Evolutionary conservation across 2,888 invertebrate species (phyloP).

Genomic region (Hypomecis punctinalis): DNA sequence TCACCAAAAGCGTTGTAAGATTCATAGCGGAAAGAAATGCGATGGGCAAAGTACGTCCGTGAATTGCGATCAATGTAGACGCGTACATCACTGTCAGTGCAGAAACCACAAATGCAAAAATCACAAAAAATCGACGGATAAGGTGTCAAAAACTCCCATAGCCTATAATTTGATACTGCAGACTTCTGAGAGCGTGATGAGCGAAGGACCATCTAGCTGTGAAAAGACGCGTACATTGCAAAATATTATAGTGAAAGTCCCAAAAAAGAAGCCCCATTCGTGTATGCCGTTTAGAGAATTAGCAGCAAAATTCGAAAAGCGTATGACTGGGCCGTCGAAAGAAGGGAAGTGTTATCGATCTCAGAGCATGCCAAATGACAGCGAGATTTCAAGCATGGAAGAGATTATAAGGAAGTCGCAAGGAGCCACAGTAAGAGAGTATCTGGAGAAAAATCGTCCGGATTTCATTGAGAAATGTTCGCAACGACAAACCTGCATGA

Average conservation of each 20-base stretch:
- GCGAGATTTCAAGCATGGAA: constrained; percentile 68
- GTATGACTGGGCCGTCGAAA: constrained; percentile 49
- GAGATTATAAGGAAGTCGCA: constrained; percentile 59
- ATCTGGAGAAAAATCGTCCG: constrained; percentile 88
- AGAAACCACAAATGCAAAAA: constrained; percentile 67
- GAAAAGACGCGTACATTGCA: constrained; percentile 57
- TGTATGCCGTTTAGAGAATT: constrained; percentile 66
- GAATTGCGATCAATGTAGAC: constrained; percentile 70
- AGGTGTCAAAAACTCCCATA: constrained; percentile 67
- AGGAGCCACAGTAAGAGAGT: constrained; percentile 86
- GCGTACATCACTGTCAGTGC: constrained; percentile 65
- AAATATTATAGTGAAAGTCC: constrained; percentile 76
- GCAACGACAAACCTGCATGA: constrained; percentile 69
- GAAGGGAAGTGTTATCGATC: constrained; percentile 53
- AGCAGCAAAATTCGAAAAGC: constrained; percentile 59
- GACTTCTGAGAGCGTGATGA: constrained; percentile 73
- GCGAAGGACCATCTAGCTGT: constrained; percentile 60
- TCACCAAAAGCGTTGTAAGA: constrained; percentile 69
- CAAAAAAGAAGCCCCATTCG: constrained; percentile 55
- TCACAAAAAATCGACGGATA: constrained; percentile 62
- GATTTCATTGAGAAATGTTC: constrained; percentile 85
- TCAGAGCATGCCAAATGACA: constrained; percentile 67
- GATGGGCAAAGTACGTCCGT: constrained; percentile 72
- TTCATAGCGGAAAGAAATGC: constrained; percentile 57
- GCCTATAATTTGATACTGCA: constrained; percentile 80